Conservation (phyloP, 2,888 invertebrate genomes). For the Drosophila lacicola region DNA sequence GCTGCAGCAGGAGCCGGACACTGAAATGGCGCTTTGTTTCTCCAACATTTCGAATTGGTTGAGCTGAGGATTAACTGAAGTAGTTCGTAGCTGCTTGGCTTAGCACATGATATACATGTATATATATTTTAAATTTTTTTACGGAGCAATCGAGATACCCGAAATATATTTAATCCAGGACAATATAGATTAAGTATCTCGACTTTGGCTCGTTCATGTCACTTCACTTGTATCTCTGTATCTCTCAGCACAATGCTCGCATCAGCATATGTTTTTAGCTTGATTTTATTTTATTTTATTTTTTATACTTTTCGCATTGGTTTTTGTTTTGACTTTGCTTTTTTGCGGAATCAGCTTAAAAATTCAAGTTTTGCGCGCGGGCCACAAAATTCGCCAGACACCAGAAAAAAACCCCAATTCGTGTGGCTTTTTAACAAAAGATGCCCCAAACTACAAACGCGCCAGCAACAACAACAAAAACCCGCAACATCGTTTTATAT, state of each 20-base stretch:
- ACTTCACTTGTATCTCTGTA: conserved; percentile 45
- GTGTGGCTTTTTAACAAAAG: conserved; percentile 54
- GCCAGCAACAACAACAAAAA: conserved; percentile 33
- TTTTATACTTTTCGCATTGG: conserved; percentile 14
- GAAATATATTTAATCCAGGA: conserved; percentile 83
- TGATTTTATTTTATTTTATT: conserved; percentile 3
- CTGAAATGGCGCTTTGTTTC: conserved; percentile 68
- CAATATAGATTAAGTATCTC: conserved; percentile 83
- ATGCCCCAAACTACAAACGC: conserved; percentile 40
- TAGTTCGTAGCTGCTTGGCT: neutral
- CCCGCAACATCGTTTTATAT: conserved; percentile 30
- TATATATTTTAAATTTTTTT: neutral
- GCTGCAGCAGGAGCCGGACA: conserved; percentile 72
- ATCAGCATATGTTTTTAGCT: conserved; percentile 51
- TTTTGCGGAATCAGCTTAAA: conserved; percentile 77
- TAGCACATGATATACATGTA: conserved; percentile 31
- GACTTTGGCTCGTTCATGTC: conserved; percentile 44
- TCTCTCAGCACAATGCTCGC: conserved; percentile 41
- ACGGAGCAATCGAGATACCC: conserved; percentile 68
- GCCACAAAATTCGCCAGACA: conserved; percentile 47
- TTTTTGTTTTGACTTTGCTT: conserved; percentile 36
- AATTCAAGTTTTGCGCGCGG: conserved; percentile 78
- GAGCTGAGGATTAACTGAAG: neutral
- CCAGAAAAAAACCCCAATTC: conserved; percentile 52
- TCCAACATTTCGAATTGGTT: conserved; percentile 76